Evolutionary conservation across 2,113 vertebrate genomes (phyloP).

Genomic region (Emydura subglobosa): DNA sequence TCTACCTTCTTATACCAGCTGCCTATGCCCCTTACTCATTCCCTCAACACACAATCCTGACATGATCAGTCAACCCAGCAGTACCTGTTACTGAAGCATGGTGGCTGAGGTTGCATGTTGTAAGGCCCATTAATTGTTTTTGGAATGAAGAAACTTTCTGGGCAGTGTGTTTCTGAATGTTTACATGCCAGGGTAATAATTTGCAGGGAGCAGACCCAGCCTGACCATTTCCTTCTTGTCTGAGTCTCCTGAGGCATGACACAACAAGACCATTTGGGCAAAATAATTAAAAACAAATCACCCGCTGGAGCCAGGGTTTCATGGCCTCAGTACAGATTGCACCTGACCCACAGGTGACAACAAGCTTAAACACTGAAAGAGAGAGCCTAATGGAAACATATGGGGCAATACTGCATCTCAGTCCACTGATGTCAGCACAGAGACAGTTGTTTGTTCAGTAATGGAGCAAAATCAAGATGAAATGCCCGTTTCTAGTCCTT

Average conservation of each 20-base stretch:
- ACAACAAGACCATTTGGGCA: not conserved
- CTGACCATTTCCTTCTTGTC: slow-evolving; percentile 13
- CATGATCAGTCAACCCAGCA: not conserved
- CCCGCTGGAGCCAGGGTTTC: not conserved
- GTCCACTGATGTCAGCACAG: slow-evolving; percentile 15
- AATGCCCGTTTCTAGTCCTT: no score
- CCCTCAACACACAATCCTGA: not conserved
- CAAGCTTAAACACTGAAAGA: slow-evolving; percentile 44
- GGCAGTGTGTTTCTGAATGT: not conserved
- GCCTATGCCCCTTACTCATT: not conserved
- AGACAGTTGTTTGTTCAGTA: slow-evolving; percentile 21
- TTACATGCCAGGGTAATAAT: slow-evolving; percentile 41
- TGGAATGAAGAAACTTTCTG: slow-evolving; percentile 11
- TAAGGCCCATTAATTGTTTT: slow-evolving; percentile 48
- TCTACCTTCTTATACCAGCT: not conserved
- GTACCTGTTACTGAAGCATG: not conserved
- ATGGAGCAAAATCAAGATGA: slow-evolving; percentile 14
- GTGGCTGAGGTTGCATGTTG: not conserved
- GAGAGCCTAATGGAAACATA: slow-evolving; percentile 6
- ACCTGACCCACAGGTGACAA: slow-evolving; percentile 56
- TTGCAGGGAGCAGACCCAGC: not conserved
- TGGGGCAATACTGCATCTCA: slow-evolving; percentile 55
- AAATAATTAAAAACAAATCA: not conserved
- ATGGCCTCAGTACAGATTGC: not conserved
- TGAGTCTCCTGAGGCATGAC: not conserved